Conservation (phyloP, 2,888 invertebrate genomes). For the Ormyrus labotus region DNA sequence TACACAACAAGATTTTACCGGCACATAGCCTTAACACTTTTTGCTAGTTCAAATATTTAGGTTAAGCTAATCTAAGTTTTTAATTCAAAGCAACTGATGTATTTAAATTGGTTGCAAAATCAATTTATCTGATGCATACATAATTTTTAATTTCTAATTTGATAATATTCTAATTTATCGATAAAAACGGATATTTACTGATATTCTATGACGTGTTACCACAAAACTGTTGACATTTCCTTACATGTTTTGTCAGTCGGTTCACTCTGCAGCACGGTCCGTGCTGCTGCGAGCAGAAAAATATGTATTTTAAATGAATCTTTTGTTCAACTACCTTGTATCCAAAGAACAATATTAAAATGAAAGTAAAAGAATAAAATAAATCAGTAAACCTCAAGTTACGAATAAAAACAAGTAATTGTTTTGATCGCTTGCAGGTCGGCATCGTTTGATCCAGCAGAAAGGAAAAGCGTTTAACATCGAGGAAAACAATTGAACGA, state of each 20-base stretch:
- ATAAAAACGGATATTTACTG: not conserved
- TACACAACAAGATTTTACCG: not conserved
- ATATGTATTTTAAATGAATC: not conserved
- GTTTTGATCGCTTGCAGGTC: not conserved
- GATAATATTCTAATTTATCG: too few relatives aligned
- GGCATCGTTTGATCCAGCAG: not conserved
- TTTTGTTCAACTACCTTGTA: not conserved
- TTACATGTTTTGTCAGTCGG: too few relatives aligned
- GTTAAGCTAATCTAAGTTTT: conserved; percentile 18
- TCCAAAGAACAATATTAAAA: not conserved
- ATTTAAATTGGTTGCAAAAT: conserved; percentile 20
- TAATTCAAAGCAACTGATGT: conserved; percentile 17
- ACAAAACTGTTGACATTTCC: too few relatives aligned
- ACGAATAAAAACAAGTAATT: not conserved
- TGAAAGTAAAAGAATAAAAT: not conserved
- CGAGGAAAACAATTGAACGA: conserved; percentile 38
- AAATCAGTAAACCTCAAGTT: not conserved
- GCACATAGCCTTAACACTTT: conserved; percentile 38
- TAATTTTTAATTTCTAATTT: not conserved
- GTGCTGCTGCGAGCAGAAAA: too few relatives aligned
- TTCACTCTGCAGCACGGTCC: too few relatives aligned
- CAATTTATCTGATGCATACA: conserved; percentile 9
- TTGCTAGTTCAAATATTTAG: conserved; percentile 27
- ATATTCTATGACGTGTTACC: not conserved
- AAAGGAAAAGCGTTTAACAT: not conserved